Conservation (phyloP, 2,888 invertebrate species). For the Torymus aiolomorphi region DNA sequence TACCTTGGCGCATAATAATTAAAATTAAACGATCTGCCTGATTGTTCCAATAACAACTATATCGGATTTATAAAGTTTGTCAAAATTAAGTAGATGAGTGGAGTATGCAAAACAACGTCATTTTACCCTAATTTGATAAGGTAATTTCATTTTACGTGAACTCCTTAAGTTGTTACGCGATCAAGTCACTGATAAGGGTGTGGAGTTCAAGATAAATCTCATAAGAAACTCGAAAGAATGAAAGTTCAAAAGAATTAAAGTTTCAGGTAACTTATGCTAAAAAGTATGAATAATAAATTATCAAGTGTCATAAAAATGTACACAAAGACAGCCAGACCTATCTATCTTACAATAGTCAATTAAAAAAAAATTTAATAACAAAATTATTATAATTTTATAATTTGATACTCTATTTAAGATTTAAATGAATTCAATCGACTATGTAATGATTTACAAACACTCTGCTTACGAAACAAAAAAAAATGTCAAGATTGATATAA, state of each 20-base stretch:
- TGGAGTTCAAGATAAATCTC: conserved; percentile 30
- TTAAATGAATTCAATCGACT: no score
- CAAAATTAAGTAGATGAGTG: conserved; percentile 44
- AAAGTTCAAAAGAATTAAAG: conserved; percentile 11
- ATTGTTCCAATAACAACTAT: conserved; percentile 33
- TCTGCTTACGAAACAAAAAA: no score
- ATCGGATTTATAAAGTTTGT: conserved; percentile 43
- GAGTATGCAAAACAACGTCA: conserved; percentile 42
- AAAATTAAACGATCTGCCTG: background rate
- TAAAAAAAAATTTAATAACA: no score
- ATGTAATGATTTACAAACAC: no score
- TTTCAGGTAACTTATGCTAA: background rate
- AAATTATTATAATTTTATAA: no score
- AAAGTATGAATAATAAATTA: conserved; percentile 8
- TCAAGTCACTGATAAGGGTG: conserved; percentile 39
- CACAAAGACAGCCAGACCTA: background rate
- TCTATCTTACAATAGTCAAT: background rate
- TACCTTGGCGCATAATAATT: conserved; percentile 59
- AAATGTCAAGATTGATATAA: no score
- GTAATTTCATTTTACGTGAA: conserved; percentile 34
- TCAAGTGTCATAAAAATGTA: background rate
- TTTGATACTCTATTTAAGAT: no score
- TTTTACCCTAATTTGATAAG: conserved; percentile 44
- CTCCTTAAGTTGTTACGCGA: conserved; percentile 43
- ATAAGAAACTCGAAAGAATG: conserved; percentile 17